Base-by-base conservation (phyloP, 2,888 invertebrate genomes). In the Dryobota labecula region DNA sequence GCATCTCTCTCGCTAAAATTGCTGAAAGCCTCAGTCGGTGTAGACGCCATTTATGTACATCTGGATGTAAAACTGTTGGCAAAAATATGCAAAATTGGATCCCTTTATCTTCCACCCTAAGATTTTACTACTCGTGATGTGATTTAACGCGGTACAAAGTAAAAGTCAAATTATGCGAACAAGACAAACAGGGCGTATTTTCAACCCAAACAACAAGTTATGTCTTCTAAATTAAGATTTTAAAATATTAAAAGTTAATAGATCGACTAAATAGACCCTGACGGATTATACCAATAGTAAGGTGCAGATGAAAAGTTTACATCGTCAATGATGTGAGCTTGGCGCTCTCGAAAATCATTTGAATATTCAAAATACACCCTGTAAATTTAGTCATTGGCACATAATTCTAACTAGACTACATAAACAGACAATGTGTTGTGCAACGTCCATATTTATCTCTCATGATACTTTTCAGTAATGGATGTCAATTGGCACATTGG, bases 81-180 rank as follows among this genome's bases (percentile, higher is more conserved):
- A 72, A 78, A 76, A 78, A 69, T 27, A 73, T 54, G 57, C 57
- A 65, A 47, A 36, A 73, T 68, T 73, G 45, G 64, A 73, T 61
- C 36, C 24, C n/a, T n/a, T 54, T 43, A 73, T 69, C 33, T 57
- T 64, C 13, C 43, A 69, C 43, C 38, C 30, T 49, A 41, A 53
- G 36, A 53, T 43, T 24, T 45, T 49, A n/a, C 64, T 65, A 57
- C 18, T 51, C n/a, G 33, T 57, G 53, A 41, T 45, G 61, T 30
- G 51, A 53, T 38, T 47, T 24, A 27, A 36, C 64, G 45, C 11
- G 51, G 20, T 45, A 61, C 7, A 20, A 64, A 51, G n/a, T 68
- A 20, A 43, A 45, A 73, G 20, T 38, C 33, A 60, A 66, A 56
- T 45, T 33, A 56, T 38, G 38, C 20, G 8, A 51, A 56, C 47